Percentiles rank a stretch among this genome's conserved stretches.
Evolutionary conservation across 2,888 invertebrate species (phyloP).

Genomic region (Acanthosepion lycidas): DNA sequence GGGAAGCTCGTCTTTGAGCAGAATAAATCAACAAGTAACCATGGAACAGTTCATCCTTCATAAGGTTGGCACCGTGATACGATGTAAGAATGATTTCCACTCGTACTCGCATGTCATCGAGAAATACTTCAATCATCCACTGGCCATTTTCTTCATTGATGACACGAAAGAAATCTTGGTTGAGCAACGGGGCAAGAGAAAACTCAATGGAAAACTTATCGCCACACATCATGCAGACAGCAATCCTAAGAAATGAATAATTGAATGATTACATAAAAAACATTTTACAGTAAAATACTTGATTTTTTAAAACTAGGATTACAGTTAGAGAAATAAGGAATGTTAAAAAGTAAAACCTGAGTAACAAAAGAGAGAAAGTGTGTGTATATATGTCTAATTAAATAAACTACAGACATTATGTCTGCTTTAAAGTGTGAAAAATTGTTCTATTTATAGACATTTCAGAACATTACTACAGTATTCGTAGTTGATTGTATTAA

Average conservation of each 20-base stretch:
- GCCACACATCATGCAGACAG: slow-evolving; percentile 94
- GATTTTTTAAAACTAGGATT: background rate
- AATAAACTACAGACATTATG: too few relatives aligned
- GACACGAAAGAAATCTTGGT: slow-evolving; percentile 89
- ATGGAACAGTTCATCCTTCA: slow-evolving; percentile 89
- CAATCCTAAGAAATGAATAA: slow-evolving; percentile 72
- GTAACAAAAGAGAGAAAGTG: background rate
- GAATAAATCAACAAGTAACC: slow-evolving; percentile 96
- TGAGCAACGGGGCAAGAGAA: slow-evolving; percentile 88
- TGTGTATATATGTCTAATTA: background rate
- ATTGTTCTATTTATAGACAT: too few relatives aligned
- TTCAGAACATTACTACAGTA: too few relatives aligned
- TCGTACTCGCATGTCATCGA: slow-evolving; percentile 88
- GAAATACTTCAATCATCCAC: slow-evolving; percentile 91
- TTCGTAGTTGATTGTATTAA: too few relatives aligned
- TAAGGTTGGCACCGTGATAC: slow-evolving; percentile 93
- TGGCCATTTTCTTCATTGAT: slow-evolving; percentile 85
- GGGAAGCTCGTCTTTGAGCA: slow-evolving; percentile 93
- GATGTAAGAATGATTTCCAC: slow-evolving; percentile 89
- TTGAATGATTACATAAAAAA: background rate
- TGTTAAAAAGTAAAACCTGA: too few relatives aligned
- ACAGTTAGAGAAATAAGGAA: background rate
- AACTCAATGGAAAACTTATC: slow-evolving; percentile 93
- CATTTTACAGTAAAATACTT: background rate
- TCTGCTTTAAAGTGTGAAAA: too few relatives aligned